Conservation (phyloP, 2,888 invertebrate species). For the Drosophila lutescens region DNA sequence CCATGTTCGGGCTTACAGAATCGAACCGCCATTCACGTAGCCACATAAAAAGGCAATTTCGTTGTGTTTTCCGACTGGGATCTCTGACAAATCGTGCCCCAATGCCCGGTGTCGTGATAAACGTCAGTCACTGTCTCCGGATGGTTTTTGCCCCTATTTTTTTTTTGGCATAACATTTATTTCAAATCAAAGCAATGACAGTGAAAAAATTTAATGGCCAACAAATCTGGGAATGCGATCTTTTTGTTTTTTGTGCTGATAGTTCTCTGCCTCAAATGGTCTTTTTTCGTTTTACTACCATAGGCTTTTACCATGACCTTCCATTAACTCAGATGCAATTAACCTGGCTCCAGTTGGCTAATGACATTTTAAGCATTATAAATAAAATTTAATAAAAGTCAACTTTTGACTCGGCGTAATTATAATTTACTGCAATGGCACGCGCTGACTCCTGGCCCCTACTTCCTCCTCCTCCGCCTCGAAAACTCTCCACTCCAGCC, state of each 20-base stretch:
- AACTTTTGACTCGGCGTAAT: constrained; percentile 73
- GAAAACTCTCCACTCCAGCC: background rate
- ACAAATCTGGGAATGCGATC: constrained; percentile 59
- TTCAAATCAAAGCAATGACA: constrained; percentile 68
- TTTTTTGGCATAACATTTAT: constrained; percentile 23
- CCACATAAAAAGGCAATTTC: constrained; percentile 76
- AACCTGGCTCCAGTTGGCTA: constrained; percentile 50
- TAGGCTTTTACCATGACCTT: constrained; percentile 12
- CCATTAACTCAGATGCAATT: constrained; percentile 44
- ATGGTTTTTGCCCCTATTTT: constrained; percentile 11
- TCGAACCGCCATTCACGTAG: constrained; percentile 60
- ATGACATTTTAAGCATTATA: constrained; percentile 72
- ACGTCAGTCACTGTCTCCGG: constrained; percentile 63
- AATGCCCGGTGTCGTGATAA: constrained; percentile 61
- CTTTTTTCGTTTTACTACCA: constrained; percentile 25
- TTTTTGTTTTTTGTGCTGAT: constrained; percentile 12
- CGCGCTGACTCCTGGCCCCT: constrained; percentile 51
- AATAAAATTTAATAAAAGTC: constrained; percentile 77
- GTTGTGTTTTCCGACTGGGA: constrained; percentile 45
- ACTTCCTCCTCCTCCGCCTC: background rate
- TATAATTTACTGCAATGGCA: constrained; percentile 74
- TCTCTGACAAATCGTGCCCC: constrained; percentile 74
- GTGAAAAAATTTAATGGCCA: constrained; percentile 70
- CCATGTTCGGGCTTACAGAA: constrained; percentile 39
- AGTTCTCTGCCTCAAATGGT: constrained; percentile 15